Evolutionary conservation across 1,140 invertebrate genomes (phyloP).

Genomic region (Drosophila pachea): DNA sequence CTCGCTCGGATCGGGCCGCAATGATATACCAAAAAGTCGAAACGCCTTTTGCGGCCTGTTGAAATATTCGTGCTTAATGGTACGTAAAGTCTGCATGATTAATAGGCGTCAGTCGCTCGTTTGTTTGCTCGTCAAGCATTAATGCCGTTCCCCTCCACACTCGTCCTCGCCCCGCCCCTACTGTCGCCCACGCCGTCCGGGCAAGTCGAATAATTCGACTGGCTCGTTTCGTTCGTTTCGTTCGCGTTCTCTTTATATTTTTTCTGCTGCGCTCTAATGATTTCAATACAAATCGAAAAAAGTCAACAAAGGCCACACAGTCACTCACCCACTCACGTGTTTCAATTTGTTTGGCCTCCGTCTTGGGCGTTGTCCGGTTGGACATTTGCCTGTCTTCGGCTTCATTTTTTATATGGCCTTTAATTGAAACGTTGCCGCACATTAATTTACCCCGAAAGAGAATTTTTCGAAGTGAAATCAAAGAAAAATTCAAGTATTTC

Average conservation of each 20-base stretch:
- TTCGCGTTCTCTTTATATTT: conserved; percentile 16
- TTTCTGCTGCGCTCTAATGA: conserved; percentile 63
- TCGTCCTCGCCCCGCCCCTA: neutral
- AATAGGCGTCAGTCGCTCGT: conserved; percentile 71
- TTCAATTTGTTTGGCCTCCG: conserved; percentile 63
- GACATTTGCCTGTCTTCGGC: conserved; percentile 33
- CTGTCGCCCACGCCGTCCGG: neutral
- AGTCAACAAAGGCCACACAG: conserved; percentile 35
- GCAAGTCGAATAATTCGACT: conserved; percentile 2
- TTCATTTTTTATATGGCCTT: conserved; percentile 34
- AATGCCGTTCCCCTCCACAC: conserved; percentile 27
- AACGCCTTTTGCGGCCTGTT: conserved; percentile 39
- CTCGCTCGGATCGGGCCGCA: conserved; percentile 30
- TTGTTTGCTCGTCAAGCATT: conserved; percentile 68
- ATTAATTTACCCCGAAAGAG: no score
- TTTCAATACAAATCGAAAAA: conserved; percentile 66
- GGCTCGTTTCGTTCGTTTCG: conserved; percentile 1
- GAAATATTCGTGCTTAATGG: conserved; percentile 70
- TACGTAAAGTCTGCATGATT: conserved; percentile 75
- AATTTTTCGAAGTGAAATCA: no score
- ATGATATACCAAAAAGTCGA: conserved; percentile 46
- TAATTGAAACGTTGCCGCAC: neutral
- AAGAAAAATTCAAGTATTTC: no score
- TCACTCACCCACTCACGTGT: conserved; percentile 34
- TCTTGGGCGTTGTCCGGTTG: conserved; percentile 47